A percentile compares a stretch with the other conserved stretches of the same genome.
These are phyloP conservation scores for Caprella mutica DNA, from an alignment of 2,888 invertebrate genomes.

Conservation along the genomic window DNA sequence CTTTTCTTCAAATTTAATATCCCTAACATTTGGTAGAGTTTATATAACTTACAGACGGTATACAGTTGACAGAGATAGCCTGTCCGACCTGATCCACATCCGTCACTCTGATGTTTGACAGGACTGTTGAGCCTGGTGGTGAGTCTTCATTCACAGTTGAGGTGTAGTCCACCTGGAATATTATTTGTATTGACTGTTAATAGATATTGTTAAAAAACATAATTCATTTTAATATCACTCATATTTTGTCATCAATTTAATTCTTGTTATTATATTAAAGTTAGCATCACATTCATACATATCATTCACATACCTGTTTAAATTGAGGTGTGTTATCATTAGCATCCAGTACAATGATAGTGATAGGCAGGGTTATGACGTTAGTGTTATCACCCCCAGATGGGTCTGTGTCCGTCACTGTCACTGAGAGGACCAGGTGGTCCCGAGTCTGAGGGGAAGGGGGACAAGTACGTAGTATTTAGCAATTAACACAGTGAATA, in stretches of 20 bases:
- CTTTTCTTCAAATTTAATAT: too few relatives aligned
- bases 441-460: too few relatives aligned
- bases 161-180: slow-evolving; percentile 62
- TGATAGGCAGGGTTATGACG: slow-evolving; percentile 61
- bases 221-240: too few relatives aligned
- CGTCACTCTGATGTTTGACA: slow-evolving; percentile 58
- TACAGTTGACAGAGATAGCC: slow-evolving; percentile 58
- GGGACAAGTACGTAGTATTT: too few relatives aligned
- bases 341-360: slow-evolving; percentile 72
- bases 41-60: slow-evolving; percentile 5
- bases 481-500: too few relatives aligned
- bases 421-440: too few relatives aligned
- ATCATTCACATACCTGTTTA: slow-evolving; percentile 50
- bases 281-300: too few relatives aligned
- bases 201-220: neutral
- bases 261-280: too few relatives aligned
- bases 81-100: slow-evolving; percentile 72
- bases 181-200: slow-evolving; percentile 35
- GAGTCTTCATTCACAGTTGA: slow-evolving; percentile 66
- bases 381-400: slow-evolving; percentile 52
- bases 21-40: neutral
- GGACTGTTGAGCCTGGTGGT: slow-evolving; percentile 56
- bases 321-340: slow-evolving; percentile 78
- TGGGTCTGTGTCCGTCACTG: slow-evolving; percentile 68
- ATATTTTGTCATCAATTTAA: too few relatives aligned